Evolutionary conservation across 2,113 vertebrate genomes (phyloP).

Genomic region (Tauraco erythrolophus): DNA sequence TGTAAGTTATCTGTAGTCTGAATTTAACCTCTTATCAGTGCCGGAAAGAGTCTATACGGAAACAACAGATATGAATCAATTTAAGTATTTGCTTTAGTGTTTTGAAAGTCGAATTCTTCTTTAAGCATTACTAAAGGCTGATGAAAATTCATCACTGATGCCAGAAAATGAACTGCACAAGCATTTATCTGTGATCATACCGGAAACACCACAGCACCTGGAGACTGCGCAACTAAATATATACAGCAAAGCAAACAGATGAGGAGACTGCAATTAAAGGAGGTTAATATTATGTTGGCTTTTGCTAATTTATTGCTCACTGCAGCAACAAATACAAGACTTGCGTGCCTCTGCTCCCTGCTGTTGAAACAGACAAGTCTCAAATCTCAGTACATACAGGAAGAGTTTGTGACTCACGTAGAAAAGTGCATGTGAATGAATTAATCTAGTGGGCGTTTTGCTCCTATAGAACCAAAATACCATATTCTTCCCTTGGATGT

Average conservation of each 20-base stretch:
- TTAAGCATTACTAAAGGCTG: background rate
- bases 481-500: background rate
- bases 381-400: background rate
- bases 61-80: background rate
- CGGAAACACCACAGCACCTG: background rate
- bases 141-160: background rate
- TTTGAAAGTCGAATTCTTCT: background rate
- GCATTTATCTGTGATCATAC: background rate
- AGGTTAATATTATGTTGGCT: conserved; percentile 56
- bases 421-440: background rate
- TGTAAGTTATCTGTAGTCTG: background rate
- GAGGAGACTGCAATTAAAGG: conserved; percentile 46
- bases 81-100: background rate
- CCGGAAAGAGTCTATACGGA: background rate
- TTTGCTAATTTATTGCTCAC: conserved; percentile 34
- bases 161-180: background rate
- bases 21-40: background rate
- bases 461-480: background rate
- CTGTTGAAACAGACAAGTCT: background rate
- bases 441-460: background rate
- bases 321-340: conserved; percentile 41
- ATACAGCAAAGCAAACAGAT: background rate
- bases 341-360: background rate
- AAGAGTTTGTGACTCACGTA: conserved; percentile 1
- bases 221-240: conserved; percentile 30